Evolutionary conservation across 2,888 invertebrate genomes (phyloP).

Genomic region (Shargacucullia verbasci): DNA sequence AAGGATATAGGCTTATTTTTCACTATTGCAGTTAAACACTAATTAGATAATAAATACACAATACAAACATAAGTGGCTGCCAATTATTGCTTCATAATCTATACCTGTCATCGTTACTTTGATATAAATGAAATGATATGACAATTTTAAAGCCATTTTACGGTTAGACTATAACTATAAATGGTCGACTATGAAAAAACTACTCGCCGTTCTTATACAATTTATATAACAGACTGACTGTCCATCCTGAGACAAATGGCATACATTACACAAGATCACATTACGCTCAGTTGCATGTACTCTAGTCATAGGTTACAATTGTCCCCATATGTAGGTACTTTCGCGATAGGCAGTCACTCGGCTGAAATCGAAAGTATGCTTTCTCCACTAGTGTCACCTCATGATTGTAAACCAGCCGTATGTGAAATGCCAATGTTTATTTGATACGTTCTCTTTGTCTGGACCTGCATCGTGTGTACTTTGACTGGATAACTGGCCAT

Average conservation of each 20-base stretch:
- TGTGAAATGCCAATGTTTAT: slow-evolving; percentile 31
- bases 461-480: not conserved
- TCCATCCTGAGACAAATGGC: slow-evolving; percentile 18
- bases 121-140: too few species aligned
- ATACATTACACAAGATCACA: slow-evolving; percentile 34
- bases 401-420: slow-evolving; percentile 11
- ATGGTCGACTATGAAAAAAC: too few species aligned
- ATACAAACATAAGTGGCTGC: too few species aligned
- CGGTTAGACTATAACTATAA: too few species aligned
- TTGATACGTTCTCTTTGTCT: slow-evolving; percentile 28
- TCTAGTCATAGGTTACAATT: slow-evolving; percentile 39
- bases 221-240: not conserved
- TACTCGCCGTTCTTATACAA: not conserved
- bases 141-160: too few species aligned
- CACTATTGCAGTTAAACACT: too few species aligned
- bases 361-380: slow-evolving; percentile 58
- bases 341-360: slow-evolving; percentile 20
- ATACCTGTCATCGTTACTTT: too few species aligned
- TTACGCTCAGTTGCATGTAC: slow-evolving; percentile 35
- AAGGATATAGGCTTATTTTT: too few species aligned
- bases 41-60: too few species aligned
- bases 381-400: slow-evolving; percentile 41
- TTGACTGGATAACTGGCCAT: too few species aligned
- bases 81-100: too few species aligned
- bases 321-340: slow-evolving; percentile 44